Evolutionary conservation across 2,888 invertebrate genomes (phyloP), one percentile per base, ranked within the genome.

Genomic region (Oeneis ivallda): DNA sequence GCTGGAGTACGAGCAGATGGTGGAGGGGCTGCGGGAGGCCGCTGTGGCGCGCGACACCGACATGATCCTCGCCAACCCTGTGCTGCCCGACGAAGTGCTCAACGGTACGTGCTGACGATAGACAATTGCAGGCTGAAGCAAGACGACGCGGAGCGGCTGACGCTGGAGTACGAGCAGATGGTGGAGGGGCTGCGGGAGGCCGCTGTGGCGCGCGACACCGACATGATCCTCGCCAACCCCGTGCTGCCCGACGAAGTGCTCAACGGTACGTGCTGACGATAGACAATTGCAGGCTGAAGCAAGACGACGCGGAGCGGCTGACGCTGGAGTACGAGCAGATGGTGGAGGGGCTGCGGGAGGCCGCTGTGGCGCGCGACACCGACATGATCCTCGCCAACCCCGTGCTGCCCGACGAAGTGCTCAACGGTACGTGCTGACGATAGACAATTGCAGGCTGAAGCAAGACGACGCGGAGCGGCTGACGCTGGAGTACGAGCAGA

Each of bases 171-270:
- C 83, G 95, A 96, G 73, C 93, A 95, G 76, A 92, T 99, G 87
- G 98, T 99, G 7, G 96, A 98, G 77, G 99, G 99, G 0, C 89
- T 99, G 34, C 93, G 95, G 70, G 97, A 98, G 79, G 97, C 97
- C 1, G 96, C 95, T 70, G 92, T 94, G 13, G 95, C 95, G 37
- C 89, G 98, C 61, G 98, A 98, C 77, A 96, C 98, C 0, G 98
- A 98, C 85, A 92, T 96, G 69, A 93, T 98, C 45, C 92, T 99
- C 49, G 95, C 97, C 1, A 99, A 98, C 93, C 99, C 99, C 8
- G 95, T 98, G 63, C 92, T 99, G 73, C 99, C 99, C 0, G 96
- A 96, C 78, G 98, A 98, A 89, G 94, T 99, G 69, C 93, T 99
- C 13, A 93, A 97, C 86, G 97, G 97, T 96, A 85, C 19, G 64